Evolutionary conservation across 2,888 invertebrate genomes (phyloP), one percentile per base, ranked within the genome.

Genomic region (Resseliella maxima): DNA sequence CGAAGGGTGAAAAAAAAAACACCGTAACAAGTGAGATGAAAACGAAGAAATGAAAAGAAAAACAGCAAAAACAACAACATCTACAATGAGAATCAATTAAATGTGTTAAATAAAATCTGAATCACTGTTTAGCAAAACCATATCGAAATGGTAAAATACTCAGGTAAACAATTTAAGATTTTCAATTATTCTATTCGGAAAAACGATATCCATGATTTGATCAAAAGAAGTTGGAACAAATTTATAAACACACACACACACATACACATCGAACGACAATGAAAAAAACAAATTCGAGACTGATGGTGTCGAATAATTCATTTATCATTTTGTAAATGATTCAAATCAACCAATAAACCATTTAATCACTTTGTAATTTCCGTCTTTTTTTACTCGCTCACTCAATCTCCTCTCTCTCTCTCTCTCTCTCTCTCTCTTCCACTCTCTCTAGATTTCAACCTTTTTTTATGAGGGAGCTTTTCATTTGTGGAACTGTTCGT

Each of bases 311-410:
- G 72, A 15, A 72, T 5, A 38, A 38, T 83, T 24, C 38, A 83
- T 83, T 83, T 83, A 83, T 83, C 83, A 83, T 38, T 72, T 72
- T 31, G 72, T 72, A 21, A 72, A 31, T 72, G 24, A 38, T 38
- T n/a, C 36, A 83, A 83, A 83, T 38, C 36, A 83, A 83, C n/a
- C 83, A 38, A 83, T 83, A 83, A 83, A 83, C 38, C 83, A 24
- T 83, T 83, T 83, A 83, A 83, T 83, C 83, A 83, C 83, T 83
- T 38, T 83, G 83, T 83, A 83, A 83, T 83, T 38, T 83, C 38
- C 21, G 12, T 83, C 24, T 21, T 24, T 83, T 83, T 38, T 83
- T 59, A 41, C n/a, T n/a, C n/a, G n/a, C n/a, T 50, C 46, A 50
- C 18, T 50, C 46, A 50, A 8, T 8, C 46, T 2, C 18, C 18